These are phyloP conservation scores for Neodiprion virginianus DNA, from an alignment of 1,140 invertebrate species.

Conservation along the genomic window DNA sequence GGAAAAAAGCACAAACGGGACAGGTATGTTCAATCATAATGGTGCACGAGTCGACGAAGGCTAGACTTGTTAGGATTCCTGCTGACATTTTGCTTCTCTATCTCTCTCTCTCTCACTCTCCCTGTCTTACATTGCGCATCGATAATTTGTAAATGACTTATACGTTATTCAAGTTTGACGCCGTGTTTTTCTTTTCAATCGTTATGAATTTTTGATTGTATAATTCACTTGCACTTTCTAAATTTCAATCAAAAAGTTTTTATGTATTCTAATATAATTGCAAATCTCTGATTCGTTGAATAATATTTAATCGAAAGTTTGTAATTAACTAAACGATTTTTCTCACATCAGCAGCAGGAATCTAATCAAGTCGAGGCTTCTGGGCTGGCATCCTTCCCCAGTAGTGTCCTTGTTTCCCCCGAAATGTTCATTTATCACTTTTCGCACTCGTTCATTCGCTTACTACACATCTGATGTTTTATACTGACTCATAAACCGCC, in stretches of 20 bases:
- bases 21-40: slow-evolving; percentile 47
- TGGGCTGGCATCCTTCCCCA: slow-evolving; percentile 24
- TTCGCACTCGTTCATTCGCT: slow-evolving; percentile 35
- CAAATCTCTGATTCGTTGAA: too few relatives aligned
- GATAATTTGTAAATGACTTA: too few relatives aligned
- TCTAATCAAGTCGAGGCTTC: slow-evolving; percentile 23
- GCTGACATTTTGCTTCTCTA: neutral
- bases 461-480: slow-evolving; percentile 42
- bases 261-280: too few relatives aligned
- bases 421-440: slow-evolving; percentile 28
- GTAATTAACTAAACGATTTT: too few relatives aligned
- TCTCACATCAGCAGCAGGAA: neutral
- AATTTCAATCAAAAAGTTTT: too few relatives aligned
- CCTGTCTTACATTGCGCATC: too few relatives aligned
- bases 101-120: too few relatives aligned
- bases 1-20: slow-evolving; percentile 56
- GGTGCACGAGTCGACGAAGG: slow-evolving; percentile 45
- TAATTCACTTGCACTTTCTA: too few relatives aligned
- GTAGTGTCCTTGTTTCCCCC: slow-evolving; percentile 39
- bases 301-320: too few relatives aligned
- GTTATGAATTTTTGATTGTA: too few relatives aligned
- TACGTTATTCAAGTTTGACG: too few relatives aligned
- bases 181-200: too few relatives aligned
- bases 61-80: slow-evolving; percentile 40
- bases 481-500: slow-evolving; percentile 51